phyloP scores from a whole-genome alignment of 2,888 invertebrate genomes.

The Nebria salina region DNA sequence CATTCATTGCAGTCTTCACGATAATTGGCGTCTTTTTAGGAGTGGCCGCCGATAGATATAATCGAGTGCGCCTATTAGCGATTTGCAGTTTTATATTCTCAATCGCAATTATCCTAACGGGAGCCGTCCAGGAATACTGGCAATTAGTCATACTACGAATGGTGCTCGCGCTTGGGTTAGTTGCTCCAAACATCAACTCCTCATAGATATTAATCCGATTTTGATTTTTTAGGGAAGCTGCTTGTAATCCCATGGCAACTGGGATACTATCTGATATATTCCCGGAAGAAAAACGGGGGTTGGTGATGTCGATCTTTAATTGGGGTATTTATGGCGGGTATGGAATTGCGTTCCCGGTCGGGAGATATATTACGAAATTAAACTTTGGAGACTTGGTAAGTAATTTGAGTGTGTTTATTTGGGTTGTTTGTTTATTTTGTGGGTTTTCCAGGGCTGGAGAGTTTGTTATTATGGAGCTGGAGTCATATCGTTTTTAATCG shows the following conservation, averaged over 20 bases:
- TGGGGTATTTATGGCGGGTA: slow-evolving; percentile 97
- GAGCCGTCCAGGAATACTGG: slow-evolving; percentile 87
- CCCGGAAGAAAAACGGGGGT: slow-evolving; percentile 81
- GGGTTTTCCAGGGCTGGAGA: slow-evolving; percentile 76
- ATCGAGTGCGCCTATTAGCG: slow-evolving; percentile 79
- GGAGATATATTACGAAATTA: slow-evolving; percentile 80
- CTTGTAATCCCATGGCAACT: slow-evolving; percentile 87
- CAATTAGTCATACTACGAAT: slow-evolving; percentile 86
- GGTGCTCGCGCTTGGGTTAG: slow-evolving; percentile 84
- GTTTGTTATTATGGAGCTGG: slow-evolving; percentile 85
- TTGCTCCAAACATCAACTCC: slow-evolving; percentile 19
- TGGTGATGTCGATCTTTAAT: slow-evolving; percentile 93
- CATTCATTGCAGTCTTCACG: slow-evolving; percentile 92
- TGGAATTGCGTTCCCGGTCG: slow-evolving; percentile 91
- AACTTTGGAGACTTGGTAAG: slow-evolving; percentile 79
- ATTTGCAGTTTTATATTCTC: slow-evolving; percentile 84
- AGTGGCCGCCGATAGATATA: slow-evolving; percentile 80
- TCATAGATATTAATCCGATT: not conserved
- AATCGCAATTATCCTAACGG: slow-evolving; percentile 85
- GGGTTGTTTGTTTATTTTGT: not conserved
- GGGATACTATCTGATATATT: slow-evolving; percentile 86
- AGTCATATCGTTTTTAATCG: slow-evolving; percentile 76
- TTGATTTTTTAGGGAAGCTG: slow-evolving; percentile 76
- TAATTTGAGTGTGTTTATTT: slow-evolving; percentile 46
- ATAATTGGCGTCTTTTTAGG: slow-evolving; percentile 87